Percentiles rank a stretch among this genome's conserved stretches.
Conservation (phyloP, 2,113 vertebrate species). For the Semnopithecus entellus region DNA sequence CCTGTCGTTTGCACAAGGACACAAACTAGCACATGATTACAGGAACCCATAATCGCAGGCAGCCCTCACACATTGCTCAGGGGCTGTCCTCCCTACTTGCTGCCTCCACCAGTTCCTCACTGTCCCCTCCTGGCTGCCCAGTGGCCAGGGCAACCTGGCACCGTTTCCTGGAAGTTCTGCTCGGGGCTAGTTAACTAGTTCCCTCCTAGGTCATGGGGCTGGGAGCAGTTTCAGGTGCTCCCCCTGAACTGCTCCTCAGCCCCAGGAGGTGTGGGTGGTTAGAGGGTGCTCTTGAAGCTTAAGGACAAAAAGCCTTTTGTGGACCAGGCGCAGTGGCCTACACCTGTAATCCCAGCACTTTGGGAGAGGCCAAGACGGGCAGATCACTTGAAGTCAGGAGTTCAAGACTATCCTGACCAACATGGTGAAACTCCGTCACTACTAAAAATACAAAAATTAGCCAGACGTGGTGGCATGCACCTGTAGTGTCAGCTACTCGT, state of each 20-base stretch:
- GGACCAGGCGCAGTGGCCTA: too few relatives aligned
- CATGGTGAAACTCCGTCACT: too few relatives aligned
- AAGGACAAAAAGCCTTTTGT: neutral
- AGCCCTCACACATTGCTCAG: neutral
- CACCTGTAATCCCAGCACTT: too few relatives aligned
- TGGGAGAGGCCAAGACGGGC: too few relatives aligned
- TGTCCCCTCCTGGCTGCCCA: conserved; percentile 73
- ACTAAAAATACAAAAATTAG: too few relatives aligned
- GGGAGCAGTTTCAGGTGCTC: neutral
- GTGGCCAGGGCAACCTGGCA: conserved; percentile 55
- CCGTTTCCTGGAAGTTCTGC: conserved; percentile 11
- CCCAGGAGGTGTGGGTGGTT: neutral
- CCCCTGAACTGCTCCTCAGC: neutral
- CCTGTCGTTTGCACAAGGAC: conserved; percentile 20
- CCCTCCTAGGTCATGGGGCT: neutral
- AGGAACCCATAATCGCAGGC: conserved; percentile 4
- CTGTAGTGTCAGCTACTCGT: too few relatives aligned
- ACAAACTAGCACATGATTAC: neutral
- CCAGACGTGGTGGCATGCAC: too few relatives aligned
- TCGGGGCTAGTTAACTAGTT: neutral
- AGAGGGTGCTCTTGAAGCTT: neutral
- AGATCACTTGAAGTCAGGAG: too few relatives aligned
- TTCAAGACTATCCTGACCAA: too few relatives aligned
- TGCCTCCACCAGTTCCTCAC: conserved; percentile 61
- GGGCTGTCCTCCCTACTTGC: neutral